These are phyloP conservation scores for Ellobium chinense DNA, from an alignment of 2,888 invertebrate genomes.

Conservation along the genomic window DNA sequence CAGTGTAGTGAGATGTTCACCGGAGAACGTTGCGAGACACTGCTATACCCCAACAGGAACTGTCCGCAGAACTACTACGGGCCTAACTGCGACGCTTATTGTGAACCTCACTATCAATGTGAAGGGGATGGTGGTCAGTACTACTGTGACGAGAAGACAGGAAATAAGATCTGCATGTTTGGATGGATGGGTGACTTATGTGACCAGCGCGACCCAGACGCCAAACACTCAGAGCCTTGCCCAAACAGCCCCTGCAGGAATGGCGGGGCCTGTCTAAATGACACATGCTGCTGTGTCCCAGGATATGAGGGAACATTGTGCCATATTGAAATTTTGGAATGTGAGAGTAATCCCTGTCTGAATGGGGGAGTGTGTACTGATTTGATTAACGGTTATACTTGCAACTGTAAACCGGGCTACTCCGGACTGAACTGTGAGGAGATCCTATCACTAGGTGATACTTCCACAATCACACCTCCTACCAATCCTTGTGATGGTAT, in stretches of 20 bases:
- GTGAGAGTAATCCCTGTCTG: slow-evolving; percentile 54
- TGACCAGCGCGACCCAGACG: slow-evolving; percentile 35
- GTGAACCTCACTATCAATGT: slow-evolving; percentile 45
- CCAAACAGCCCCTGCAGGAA: slow-evolving; percentile 54
- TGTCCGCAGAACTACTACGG: slow-evolving; percentile 50
- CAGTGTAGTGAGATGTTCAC: slow-evolving; percentile 57
- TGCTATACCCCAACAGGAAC: slow-evolving; percentile 33
- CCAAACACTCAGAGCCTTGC: slow-evolving; percentile 46
- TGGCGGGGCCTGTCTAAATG: slow-evolving; percentile 47
- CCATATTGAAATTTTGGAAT: slow-evolving; percentile 56
- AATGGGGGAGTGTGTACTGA: slow-evolving; percentile 59
- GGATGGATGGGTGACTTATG: slow-evolving; percentile 51
- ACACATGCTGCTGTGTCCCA: slow-evolving; percentile 54
- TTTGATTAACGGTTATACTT: slow-evolving; percentile 52
- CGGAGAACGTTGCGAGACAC: slow-evolving; percentile 59
- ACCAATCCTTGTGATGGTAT: slow-evolving; percentile 38
- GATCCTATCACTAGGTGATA: slow-evolving; percentile 18
- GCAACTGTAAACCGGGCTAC: slow-evolving; percentile 54
- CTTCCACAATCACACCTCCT: slow-evolving; percentile 15
- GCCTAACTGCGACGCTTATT: slow-evolving; percentile 44
- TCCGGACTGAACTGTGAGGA: slow-evolving; percentile 60
- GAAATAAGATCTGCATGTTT: slow-evolving; percentile 47
- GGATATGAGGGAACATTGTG: slow-evolving; percentile 55
- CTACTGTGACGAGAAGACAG: slow-evolving; percentile 49
- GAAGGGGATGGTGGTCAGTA: slow-evolving; percentile 42